These are phyloP conservation scores for Muscicapa comitata DNA, from an alignment of 2,797 vertebrate species.

Conservation along the genomic window DNA sequence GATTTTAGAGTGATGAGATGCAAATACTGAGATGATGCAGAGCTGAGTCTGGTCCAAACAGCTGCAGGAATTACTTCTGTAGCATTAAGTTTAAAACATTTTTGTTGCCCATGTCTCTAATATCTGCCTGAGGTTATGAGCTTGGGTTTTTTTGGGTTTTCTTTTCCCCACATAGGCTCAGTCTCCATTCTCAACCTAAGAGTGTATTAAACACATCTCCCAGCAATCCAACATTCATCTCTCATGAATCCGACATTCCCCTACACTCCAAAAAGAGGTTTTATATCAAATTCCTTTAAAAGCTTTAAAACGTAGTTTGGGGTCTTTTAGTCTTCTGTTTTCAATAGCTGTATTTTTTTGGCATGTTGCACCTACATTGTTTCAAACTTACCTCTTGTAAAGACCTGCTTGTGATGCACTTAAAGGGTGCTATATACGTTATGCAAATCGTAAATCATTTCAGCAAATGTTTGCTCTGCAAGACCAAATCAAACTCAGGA, in stretches of 20 bases:
- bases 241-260: not conserved
- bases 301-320: not conserved
- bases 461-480: not conserved
- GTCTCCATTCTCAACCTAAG: not conserved
- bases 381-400: not conserved
- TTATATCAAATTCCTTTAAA: not conserved
- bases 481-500: not conserved
- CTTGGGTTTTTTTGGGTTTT: rapidly evolving
- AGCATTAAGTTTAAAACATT: not conserved
- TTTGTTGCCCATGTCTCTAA: not conserved
- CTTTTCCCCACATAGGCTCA: not conserved
- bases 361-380: not conserved
- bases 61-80: not conserved
- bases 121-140: not conserved
- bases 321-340: not conserved
- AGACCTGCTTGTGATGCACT: not conserved
- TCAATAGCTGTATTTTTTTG: not conserved
- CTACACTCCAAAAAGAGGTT: not conserved
- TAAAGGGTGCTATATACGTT: not conserved
- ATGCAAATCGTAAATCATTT: not conserved
- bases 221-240: not conserved
- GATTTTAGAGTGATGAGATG: not conserved
- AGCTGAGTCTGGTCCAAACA: not conserved
- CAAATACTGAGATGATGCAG: not conserved
- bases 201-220: not conserved